Conservation (phyloP, 2,797 vertebrate genomes). For the Philypnodon macrostomus region DNA sequence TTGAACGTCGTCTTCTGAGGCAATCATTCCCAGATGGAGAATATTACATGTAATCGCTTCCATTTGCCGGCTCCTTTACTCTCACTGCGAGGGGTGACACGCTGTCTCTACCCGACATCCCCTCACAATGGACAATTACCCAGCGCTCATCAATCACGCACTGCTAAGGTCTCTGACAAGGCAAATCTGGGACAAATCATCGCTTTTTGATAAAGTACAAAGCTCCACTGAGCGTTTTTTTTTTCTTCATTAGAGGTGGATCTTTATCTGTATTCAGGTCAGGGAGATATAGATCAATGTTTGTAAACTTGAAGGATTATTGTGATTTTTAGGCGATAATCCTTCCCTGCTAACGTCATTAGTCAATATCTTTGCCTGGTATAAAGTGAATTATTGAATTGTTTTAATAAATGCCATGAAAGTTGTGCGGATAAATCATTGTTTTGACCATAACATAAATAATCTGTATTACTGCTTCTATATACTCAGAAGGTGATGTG, state of each 20-base stretch:
- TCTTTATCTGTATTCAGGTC: no score
- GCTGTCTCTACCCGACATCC: conserved; percentile 59
- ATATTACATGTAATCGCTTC: conserved; percentile 81
- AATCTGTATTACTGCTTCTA: no score
- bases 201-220: conserved; percentile 40
- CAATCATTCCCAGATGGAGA: conserved; percentile 80
- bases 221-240: conserved; percentile 28
- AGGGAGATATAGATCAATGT: no score
- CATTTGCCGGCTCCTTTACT: conserved; percentile 69
- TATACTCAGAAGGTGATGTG: no score
- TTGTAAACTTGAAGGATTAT: no score
- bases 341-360: no score
- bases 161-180: conserved; percentile 36
- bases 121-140: conserved; percentile 69
- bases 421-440: no score
- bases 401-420: no score
- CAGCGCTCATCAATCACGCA: conserved; percentile 66
- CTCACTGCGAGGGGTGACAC: conserved; percentile 70
- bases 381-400: no score
- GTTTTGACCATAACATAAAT: no score
- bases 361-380: no score
- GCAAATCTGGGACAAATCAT: conserved; percentile 62
- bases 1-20: conserved; percentile 74
- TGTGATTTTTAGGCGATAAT: no score
- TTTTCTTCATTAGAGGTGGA: conserved; percentile 4